Conservation (phyloP, 1,140 invertebrate species). For the Eubasilissa regina region DNA sequence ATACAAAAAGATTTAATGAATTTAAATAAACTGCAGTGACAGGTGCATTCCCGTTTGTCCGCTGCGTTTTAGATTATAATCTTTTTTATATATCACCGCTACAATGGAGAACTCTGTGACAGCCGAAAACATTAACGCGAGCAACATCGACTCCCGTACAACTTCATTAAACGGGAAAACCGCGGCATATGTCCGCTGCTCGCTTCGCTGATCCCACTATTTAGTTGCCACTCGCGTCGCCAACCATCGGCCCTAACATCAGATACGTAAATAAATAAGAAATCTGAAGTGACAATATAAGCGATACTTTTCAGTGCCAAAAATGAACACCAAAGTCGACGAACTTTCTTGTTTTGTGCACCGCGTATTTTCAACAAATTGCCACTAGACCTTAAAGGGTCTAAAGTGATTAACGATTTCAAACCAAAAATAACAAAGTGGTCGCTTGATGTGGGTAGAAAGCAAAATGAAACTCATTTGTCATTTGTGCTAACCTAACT, state of each 20-base stretch:
- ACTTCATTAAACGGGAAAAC: conserved; percentile 49
- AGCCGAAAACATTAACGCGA: conserved; percentile 33
- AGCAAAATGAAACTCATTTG: too few species aligned
- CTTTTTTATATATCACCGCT: conserved; percentile 24
- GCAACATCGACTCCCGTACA: conserved; percentile 11
- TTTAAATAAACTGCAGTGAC: conserved; percentile 25
- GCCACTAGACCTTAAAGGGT: too few species aligned
- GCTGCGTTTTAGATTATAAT: conserved; percentile 35
- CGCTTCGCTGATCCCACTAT: conserved; percentile 1
- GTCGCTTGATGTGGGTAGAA: too few species aligned
- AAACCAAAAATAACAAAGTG: too few species aligned
- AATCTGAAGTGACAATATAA: too few species aligned
- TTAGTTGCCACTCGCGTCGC: neutral
- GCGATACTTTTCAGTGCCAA: too few species aligned
- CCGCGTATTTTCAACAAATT: too few species aligned
- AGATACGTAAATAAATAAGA: too few species aligned
- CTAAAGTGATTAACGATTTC: too few species aligned
- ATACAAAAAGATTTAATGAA: neutral
- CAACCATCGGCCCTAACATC: conserved; percentile 10
- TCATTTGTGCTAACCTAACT: too few species aligned
- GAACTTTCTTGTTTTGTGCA: too few species aligned
- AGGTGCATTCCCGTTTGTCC: conserved; percentile 29
- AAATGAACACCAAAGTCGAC: too few species aligned
- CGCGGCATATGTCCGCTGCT: conserved; percentile 36
- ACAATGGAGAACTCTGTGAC: conserved; percentile 22